Evolutionary conservation across 2,797 vertebrate species (phyloP), one percentile per base, ranked within the genome.

Genomic region (Astyanax mexicanus): DNA sequence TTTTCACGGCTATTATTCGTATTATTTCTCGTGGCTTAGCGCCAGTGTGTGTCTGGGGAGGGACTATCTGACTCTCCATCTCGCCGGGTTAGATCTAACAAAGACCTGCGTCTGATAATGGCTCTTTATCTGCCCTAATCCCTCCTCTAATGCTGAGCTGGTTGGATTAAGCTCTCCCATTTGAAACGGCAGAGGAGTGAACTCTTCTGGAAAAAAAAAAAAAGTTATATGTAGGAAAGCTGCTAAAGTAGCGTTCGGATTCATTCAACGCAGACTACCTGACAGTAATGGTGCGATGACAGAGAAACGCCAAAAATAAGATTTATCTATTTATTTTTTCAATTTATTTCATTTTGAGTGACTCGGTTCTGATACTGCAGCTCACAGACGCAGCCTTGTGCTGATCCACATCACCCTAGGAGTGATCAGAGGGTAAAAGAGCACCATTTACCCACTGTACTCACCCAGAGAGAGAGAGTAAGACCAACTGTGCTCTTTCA

Each of bases 71-170:
- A 69, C 54, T 78, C 60, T 40, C 61, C 60, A 78, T 80, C 80
- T 84, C 58, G 40, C 70, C 37, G 69, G 69, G 75, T 62, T 84
- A 83, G 79, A 80, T 84, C 88, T 87, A 90, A 93, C 92, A 93
- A 93, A 94, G 90, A 89, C 86, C 88, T 29, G 49, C 21, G 81
- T 83, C 84, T 91, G 89, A 73, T 93, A 93, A 93, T 80, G 84
- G 88, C 73, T 86, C 90, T 92, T 92, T 92, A 93, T 93, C 92
- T 88, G 84, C 62, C 65, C 84, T 93, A 93, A 94, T 93, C 92
- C 88, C 32, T 68, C 78, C 57, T 55, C 85, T 93, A 93, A 94
- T 93, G 91, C 90, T 89, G 89, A 90, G 90, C 89, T 88, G 85
- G 89, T 86, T 88, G 93, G 92, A 93, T 93, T 94, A 93, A 88